phyloP scores from a whole-genome alignment of 2,113 vertebrate genomes.

The Hymenochirus boettgeri region DNA sequence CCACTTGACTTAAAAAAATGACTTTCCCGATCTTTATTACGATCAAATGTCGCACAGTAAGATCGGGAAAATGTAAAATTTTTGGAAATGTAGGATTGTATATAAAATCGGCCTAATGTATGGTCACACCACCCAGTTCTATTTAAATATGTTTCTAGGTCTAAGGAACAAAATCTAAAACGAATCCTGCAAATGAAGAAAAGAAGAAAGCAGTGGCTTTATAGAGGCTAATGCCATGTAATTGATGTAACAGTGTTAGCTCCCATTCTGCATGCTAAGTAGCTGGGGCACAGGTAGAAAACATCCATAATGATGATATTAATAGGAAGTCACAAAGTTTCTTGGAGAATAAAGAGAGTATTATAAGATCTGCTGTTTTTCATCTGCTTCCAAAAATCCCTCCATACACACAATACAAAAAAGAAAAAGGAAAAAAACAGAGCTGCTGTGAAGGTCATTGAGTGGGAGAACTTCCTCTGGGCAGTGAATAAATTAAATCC shows the following conservation, averaged over 20 bases:
- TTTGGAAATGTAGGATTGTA: too few relatives aligned
- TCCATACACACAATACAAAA: too few relatives aligned
- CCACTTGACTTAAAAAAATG: too few relatives aligned
- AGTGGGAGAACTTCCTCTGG: constrained; percentile 97
- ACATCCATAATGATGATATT: neutral
- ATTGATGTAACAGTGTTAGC: constrained; percentile 1
- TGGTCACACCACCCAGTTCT: neutral
- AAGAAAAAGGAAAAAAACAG: constrained; percentile 69
- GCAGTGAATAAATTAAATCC: constrained; percentile 99
- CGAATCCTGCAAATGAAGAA: neutral
- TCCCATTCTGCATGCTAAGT: neutral
- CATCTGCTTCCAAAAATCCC: constrained; percentile 41
- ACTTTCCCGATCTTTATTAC: too few relatives aligned
- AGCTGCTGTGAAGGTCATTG: constrained; percentile 94
- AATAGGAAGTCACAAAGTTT: constrained; percentile 9
- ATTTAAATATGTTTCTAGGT: neutral
- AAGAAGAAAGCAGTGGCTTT: neutral
- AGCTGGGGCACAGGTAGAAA: neutral
- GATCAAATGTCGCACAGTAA: too few relatives aligned
- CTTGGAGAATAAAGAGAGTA: constrained; percentile 20
- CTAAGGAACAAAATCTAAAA: neutral
- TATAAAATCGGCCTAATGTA: too few relatives aligned
- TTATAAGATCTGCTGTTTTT: constrained; percentile 33
- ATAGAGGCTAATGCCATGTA: neutral
- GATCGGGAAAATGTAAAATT: too few relatives aligned